phyloP scores from a whole-genome alignment of 2,888 invertebrate genomes.

The Ypsolopha scabrella region DNA sequence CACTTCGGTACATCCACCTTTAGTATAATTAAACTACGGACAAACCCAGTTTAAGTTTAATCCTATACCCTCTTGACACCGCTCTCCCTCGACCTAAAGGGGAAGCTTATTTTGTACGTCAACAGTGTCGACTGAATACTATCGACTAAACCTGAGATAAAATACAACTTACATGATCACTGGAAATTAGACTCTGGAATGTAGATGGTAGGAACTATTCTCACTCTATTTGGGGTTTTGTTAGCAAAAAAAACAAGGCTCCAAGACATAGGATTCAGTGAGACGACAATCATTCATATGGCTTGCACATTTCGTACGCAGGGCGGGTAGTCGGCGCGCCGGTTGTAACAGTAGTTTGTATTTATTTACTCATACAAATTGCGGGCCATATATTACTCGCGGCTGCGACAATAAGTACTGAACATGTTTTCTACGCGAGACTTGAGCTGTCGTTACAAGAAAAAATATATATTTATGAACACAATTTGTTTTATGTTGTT shows the following conservation, averaged over 20 bases:
- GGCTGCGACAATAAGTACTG: conserved; percentile 6
- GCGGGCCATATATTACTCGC: conserved; percentile 24
- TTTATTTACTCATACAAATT: conserved; percentile 42
- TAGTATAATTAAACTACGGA: conserved; percentile 67
- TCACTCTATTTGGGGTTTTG: conserved; percentile 22
- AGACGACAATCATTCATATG: conserved; percentile 50
- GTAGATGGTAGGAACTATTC: conserved; percentile 37
- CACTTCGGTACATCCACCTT: conserved; percentile 36
- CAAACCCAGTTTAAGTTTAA: conserved; percentile 68
- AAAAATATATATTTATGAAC: conserved; percentile 1
- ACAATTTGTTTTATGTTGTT: neutral
- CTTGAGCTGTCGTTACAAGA: conserved; percentile 2
- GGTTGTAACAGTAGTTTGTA: conserved; percentile 41
- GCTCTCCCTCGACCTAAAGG: conserved; percentile 43
- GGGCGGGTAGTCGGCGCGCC: conserved; percentile 27
- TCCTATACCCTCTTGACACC: conserved; percentile 70
- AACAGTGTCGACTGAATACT: conserved; percentile 64
- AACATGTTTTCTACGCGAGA: conserved; percentile 16
- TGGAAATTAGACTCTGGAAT: conserved; percentile 42
- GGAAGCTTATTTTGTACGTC: conserved; percentile 68
- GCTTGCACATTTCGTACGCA: conserved; percentile 53
- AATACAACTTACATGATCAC: conserved; percentile 37
- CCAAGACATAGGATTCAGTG: conserved; percentile 43
- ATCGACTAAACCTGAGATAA: conserved; percentile 59
- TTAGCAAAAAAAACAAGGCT: conserved; percentile 38